Evolutionary conservation across 2,797 vertebrate species (phyloP), one percentile per base, ranked within the genome.

Genomic region (Heliangelus exortis): DNA sequence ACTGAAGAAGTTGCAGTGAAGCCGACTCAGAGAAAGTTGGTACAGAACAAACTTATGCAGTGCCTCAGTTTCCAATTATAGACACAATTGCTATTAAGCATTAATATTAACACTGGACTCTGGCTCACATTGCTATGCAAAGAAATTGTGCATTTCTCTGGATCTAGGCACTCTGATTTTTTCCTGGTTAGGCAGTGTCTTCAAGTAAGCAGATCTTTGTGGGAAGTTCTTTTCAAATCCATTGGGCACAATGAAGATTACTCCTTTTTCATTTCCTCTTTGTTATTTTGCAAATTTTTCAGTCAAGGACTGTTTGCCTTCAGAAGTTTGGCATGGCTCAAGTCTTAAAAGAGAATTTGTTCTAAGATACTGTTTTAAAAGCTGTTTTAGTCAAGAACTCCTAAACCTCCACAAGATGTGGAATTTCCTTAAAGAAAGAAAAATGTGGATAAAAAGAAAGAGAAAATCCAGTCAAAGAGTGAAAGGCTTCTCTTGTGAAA

Each of bases 401-500:
- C 31, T 76, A 87, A 59, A 18, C n/a, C 31, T 89, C 47, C 74
- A 57, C 4, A 86, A 79, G 41, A 89, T 23, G 11, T 23, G 9
- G 33, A 63, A 63, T 69, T 84, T 72, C 58, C 57, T 90, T 71
- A 63, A 62, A 86, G 53, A 75, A 78, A 88, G 36, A 92, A 90
- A 91, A 95, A 39, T 33, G 9, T 47, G 12, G 7, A 63, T 58
- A 55, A 63, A 84, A 87, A 22, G 31, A 85, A 88, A 90, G 33
- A 87, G 47, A 92, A 86, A 89, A 89, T 73, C 10, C 19, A 28
- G 54, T 69, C 20, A 88, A 84, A 88, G 55, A 21, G 13, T 39
- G 28, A 93, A 76, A 76, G 26, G 18, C 29, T 88, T 86, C 62
- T 90, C 33, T n/a, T 18, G 19, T 71, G 88, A 76, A 96, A 84